Conservation (phyloP, 1,140 invertebrate genomes). For the Achatina immaculata region DNA sequence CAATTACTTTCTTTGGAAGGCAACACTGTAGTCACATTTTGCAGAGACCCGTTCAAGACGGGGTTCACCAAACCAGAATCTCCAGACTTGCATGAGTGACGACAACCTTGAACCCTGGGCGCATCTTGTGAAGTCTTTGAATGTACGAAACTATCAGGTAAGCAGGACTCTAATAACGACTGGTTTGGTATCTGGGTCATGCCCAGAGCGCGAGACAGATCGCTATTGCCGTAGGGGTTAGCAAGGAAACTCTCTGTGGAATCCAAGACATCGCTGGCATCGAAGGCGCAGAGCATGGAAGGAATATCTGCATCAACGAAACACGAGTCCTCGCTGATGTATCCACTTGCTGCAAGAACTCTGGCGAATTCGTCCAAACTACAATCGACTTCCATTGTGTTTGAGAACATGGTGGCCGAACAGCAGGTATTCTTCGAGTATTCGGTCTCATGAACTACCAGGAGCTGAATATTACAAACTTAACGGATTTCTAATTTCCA, state of each 20-base stretch:
- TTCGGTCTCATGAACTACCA: too few species aligned
- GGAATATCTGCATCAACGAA: slow-evolving; percentile 21
- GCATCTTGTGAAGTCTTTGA: not conserved
- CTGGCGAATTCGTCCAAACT: slow-evolving; percentile 21
- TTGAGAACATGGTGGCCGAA: not conserved
- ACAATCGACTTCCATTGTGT: slow-evolving; percentile 23
- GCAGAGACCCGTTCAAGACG: not conserved
- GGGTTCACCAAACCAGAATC: not conserved
- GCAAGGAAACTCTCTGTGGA: slow-evolving; percentile 12
- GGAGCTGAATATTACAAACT: too few species aligned
- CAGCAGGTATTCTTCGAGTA: too few species aligned
- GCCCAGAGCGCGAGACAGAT: slow-evolving; percentile 5
- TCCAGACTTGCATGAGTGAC: too few species aligned
- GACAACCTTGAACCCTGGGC: too few species aligned
- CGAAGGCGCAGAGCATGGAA: slow-evolving; percentile 17
- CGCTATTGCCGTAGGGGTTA: not conserved
- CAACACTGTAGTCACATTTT: not conserved
- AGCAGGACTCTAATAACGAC: not conserved
- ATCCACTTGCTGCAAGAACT: slow-evolving; percentile 18
- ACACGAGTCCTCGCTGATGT: slow-evolving; percentile 29
- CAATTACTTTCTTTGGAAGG: not conserved
- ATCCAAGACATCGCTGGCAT: not conserved
- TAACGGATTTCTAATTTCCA: too few species aligned
- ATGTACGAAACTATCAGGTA: not conserved
- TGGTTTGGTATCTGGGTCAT: not conserved